These are phyloP conservation scores for Cylindroiulus punctatus DNA, from an alignment of 2,888 invertebrate species.

Conservation along the genomic window DNA sequence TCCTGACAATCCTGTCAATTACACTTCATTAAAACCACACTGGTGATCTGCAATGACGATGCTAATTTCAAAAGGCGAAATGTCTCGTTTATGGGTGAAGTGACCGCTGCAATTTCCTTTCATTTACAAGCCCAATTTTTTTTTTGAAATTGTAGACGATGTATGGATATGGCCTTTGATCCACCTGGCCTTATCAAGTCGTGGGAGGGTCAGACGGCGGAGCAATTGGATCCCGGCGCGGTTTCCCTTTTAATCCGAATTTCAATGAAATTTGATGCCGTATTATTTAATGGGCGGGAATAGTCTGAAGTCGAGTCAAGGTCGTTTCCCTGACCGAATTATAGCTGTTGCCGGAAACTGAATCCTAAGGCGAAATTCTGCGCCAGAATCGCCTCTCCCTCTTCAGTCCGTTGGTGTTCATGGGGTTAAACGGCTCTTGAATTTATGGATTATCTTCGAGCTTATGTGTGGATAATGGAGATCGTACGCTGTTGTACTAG, in stretches of 20 bases:
- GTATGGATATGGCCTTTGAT: not conserved
- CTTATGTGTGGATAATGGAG: not conserved
- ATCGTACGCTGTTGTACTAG: too few species aligned
- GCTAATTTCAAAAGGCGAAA: too few species aligned
- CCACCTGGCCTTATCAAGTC: not conserved
- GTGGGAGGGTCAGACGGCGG: not conserved
- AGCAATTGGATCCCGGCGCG: not conserved
- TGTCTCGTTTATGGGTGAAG: too few species aligned
- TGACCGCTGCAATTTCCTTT: not conserved
- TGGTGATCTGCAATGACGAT: too few species aligned
- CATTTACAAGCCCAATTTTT: not conserved
- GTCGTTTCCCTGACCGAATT: conserved; percentile 4
- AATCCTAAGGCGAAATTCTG: not conserved
- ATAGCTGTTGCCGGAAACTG: conserved; percentile 18
- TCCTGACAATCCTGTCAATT: too few species aligned
- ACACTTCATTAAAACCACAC: too few species aligned
- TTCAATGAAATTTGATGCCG: conserved; percentile 9
- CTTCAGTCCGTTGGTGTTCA: not conserved
- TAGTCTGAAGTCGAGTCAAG: conserved; percentile 9
- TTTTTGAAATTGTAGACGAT: not conserved
- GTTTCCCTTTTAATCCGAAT: not conserved
- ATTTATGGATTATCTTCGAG: conserved; percentile 58
- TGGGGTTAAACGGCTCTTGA: conserved; percentile 53
- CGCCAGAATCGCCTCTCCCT: not conserved
- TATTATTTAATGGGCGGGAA: conserved; percentile 10